Base-by-base conservation (phyloP, 2,888 invertebrate genomes). In the Reticulitermes lucifugus region DNA sequence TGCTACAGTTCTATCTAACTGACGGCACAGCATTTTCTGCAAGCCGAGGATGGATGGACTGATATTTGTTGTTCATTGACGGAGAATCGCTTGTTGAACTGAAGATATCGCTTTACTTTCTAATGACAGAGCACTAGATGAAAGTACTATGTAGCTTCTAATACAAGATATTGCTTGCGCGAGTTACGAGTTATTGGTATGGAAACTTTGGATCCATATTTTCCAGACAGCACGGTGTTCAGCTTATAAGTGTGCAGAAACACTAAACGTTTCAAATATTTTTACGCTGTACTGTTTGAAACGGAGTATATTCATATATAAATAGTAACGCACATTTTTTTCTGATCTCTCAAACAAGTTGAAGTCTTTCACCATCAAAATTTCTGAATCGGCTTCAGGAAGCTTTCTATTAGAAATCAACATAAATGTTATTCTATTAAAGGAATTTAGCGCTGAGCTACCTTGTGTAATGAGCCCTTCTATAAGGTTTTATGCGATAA, bases 41-140 rank as follows among this genome's bases (percentile, higher is more conserved):
- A 77, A 35, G 46, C n/a, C 77, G 51, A 77, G 77, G 51, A 77
- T 46, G 77, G 51, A 77, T 46, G 77, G 77, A 77, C 25, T 77
- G 77, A 77, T 46, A 77, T 77, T 60, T 75, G 77, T 77, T 77
- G 77, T 77, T 77, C 12, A 51, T 77, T 77, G n/a, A 77, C 18
- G 77, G 46, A n/a, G 65, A n/a, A 14, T 9, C n/a, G 46, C 43
- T 77, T 51, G 46, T 73, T 73, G 41, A 73, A 41, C 41, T 73
- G 6, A 41, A 73, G 14, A 73, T 41, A 21, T 73, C 73, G 29
- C 41, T 73, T 41, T 7, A 1, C 7, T 41, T 21, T 21, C 0
- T 25, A 73, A 29, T 21, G 10, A 73, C 35, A 73, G 73, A 41
- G 41, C 25, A 41, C 2, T 73, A 73, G 14, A 21, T 18, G 0